A percentile compares a stretch with the other conserved stretches of the same genome.
These are phyloP conservation scores for Psilopsiagon aymara DNA, from an alignment of 2,113 vertebrate genomes.

Conservation along the genomic window DNA sequence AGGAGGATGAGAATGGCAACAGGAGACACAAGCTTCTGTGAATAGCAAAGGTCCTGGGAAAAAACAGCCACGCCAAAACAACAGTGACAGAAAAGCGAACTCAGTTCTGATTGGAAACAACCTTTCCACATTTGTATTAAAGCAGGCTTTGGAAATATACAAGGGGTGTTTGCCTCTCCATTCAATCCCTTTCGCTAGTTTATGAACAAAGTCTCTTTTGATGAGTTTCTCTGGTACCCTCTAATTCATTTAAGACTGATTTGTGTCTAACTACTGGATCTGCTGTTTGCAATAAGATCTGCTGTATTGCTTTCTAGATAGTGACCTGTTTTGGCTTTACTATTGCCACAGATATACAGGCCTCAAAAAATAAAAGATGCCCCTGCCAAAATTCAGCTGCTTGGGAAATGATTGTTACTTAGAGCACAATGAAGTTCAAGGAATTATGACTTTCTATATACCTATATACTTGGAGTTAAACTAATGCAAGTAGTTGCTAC, in stretches of 20 bases:
- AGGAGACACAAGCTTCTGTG: not conserved
- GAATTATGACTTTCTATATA: rapidly evolving
- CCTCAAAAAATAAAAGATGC: not conserved
- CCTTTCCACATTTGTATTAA: not conserved
- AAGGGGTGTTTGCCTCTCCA: not conserved
- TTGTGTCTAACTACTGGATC: not conserved
- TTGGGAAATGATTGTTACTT: not conserved
- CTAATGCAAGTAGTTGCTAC: not conserved
- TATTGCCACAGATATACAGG: not conserved
- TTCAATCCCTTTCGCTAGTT: not conserved
- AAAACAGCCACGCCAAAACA: not conserved
- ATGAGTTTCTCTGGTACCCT: not conserved
- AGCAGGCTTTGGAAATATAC: not conserved
- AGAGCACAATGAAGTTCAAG: not conserved
- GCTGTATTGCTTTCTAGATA: not conserved
- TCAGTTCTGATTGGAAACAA: not conserved
- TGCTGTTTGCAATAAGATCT: not conserved
- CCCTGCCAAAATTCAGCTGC: not conserved
- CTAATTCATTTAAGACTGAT: not conserved
- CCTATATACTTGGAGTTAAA: not conserved
- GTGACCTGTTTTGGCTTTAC: not conserved
- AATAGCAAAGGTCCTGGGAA: not conserved
- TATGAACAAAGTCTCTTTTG: not conserved
- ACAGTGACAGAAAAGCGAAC: not conserved
- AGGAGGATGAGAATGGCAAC: not conserved